These are phyloP conservation scores for Poecile montanus DNA, from an alignment of 2,797 vertebrate genomes.

Conservation along the genomic window DNA sequence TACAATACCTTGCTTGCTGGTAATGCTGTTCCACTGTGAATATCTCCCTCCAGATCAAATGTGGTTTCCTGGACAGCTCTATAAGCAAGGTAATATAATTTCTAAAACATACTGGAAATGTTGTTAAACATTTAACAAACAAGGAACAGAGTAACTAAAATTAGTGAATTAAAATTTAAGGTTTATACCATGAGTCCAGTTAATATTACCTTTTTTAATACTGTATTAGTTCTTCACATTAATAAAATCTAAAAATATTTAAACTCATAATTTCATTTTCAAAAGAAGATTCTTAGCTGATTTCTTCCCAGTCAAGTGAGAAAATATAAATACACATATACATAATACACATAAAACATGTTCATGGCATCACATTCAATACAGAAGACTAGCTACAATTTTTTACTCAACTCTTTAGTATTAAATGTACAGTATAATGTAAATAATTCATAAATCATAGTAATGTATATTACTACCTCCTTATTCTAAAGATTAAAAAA, in stretches of 20 bases:
- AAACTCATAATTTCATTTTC: background rate
- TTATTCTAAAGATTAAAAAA: background rate
- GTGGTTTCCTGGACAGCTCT: conserved; percentile 92
- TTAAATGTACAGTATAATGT: background rate
- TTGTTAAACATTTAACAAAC: background rate
- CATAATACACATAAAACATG: background rate
- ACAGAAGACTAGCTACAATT: background rate
- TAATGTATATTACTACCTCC: background rate
- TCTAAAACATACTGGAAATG: background rate
- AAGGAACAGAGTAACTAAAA: background rate
- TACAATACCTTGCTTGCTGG: conserved; percentile 90
- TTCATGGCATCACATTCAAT: background rate
- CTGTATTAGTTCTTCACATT: background rate
- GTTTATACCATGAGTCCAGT: background rate
- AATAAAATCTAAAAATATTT: background rate
- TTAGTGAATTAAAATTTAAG: background rate
- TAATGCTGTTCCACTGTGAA: conserved; percentile 87
- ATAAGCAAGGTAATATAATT: background rate
- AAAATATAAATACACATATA: background rate
- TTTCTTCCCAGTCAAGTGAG: background rate
- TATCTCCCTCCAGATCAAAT: conserved; percentile 93
- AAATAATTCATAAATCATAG: background rate
- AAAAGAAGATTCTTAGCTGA: background rate
- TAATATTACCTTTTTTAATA: background rate
- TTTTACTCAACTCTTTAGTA: background rate